These are phyloP conservation scores for Scaptodrosophila lebanonensis DNA, from an alignment of 1,140 invertebrate species.

Conservation along the genomic window DNA sequence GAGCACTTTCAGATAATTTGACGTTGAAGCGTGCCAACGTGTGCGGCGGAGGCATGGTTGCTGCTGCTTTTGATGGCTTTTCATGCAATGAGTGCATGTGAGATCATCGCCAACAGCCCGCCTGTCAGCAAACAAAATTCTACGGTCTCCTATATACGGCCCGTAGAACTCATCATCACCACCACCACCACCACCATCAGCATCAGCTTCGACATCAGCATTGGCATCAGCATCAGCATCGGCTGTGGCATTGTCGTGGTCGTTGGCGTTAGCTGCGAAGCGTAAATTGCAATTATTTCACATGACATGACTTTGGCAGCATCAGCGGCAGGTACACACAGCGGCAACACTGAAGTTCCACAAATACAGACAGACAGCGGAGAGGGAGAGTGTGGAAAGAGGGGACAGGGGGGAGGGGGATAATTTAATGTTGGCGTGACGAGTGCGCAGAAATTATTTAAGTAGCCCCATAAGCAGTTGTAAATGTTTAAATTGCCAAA, in stretches of 20 bases:
- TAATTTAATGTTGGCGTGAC: constrained; percentile 35
- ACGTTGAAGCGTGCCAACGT: constrained; percentile 25
- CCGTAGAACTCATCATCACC: constrained; percentile 30
- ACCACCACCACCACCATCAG: background rate
- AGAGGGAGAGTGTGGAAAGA: constrained; percentile 23
- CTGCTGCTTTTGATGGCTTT: constrained; percentile 39
- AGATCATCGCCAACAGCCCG: constrained; percentile 46
- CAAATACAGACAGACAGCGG: background rate
- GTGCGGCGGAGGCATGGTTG: background rate
- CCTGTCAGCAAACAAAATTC: constrained; percentile 41
- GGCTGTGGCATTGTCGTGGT: constrained; percentile 1
- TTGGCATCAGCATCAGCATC: background rate
- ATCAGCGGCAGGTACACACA: constrained; percentile 20
- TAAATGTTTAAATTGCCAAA: background rate
- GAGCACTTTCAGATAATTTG: constrained; percentile 45
- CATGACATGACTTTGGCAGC: constrained; percentile 60
- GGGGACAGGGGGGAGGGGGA: constrained; percentile 19
- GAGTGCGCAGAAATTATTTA: constrained; percentile 44
- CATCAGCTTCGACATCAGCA: background rate
- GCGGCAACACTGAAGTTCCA: constrained; percentile 23
- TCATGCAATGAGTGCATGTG: constrained; percentile 69
- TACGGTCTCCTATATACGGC: constrained; percentile 67
- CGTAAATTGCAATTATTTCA: constrained; percentile 68
- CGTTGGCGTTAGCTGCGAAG: constrained; percentile 45
- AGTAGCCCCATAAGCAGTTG: background rate